Evolutionary conservation across 2,888 invertebrate genomes (phyloP).

Genomic region (Pachycephus smyrnensis): DNA sequence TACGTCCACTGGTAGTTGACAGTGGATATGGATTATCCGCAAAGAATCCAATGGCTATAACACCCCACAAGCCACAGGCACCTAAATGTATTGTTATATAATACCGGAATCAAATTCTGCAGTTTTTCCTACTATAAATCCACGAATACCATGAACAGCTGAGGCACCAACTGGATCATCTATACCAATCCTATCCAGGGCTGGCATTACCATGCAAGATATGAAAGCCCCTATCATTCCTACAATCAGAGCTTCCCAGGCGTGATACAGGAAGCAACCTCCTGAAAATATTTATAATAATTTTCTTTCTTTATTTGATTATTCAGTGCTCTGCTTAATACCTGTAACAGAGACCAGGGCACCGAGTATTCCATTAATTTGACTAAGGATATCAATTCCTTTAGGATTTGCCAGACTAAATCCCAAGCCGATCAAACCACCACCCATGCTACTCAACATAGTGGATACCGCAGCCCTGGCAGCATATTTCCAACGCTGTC

Average conservation of each 20-base stretch:
- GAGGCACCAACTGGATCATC: slow-evolving; percentile 95
- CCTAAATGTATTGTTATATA: slow-evolving; percentile 39
- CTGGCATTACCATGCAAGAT: slow-evolving; percentile 77
- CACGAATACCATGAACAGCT: slow-evolving; percentile 83
- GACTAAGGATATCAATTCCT: slow-evolving; percentile 83
- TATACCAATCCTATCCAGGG: slow-evolving; percentile 82
- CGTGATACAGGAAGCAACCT: slow-evolving; percentile 86
- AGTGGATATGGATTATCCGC: slow-evolving; percentile 87
- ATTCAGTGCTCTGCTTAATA: slow-evolving; percentile 48
- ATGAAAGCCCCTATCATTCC: slow-evolving; percentile 84
- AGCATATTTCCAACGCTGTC: slow-evolving; percentile 91
- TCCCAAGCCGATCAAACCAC: slow-evolving; percentile 78
- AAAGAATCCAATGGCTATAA: slow-evolving; percentile 89
- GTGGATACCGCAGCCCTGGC: slow-evolving; percentile 91
- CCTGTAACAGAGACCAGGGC: slow-evolving; percentile 89
- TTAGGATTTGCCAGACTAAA: slow-evolving; percentile 73
- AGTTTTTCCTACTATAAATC: background rate
- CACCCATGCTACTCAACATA: slow-evolving; percentile 91
- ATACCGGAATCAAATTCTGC: background rate
- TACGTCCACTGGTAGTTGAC: slow-evolving; percentile 82
- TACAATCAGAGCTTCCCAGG: slow-evolving; percentile 88
- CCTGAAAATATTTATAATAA: slow-evolving; percentile 67
- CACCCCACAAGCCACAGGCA: slow-evolving; percentile 74
- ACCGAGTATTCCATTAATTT: slow-evolving; percentile 90
- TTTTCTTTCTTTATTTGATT: background rate